A percentile compares a stretch with the other conserved stretches of the same genome.
These are phyloP conservation scores for Brachionus manjavacas DNA, from an alignment of 1,140 invertebrate genomes.

Conservation along the genomic window DNA sequence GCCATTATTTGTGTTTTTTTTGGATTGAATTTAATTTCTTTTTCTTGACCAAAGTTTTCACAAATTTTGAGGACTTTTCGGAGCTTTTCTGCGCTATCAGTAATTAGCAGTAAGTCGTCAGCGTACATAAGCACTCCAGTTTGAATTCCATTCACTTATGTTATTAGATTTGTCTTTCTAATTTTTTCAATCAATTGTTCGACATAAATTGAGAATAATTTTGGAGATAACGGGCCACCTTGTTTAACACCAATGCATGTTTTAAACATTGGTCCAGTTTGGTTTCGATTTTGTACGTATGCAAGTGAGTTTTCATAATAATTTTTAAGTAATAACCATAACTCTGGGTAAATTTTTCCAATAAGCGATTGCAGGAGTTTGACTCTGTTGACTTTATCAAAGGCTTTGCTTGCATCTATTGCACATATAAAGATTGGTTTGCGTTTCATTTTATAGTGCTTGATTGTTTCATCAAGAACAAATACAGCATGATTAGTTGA, in stretches of 20 bases:
- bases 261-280: neutral
- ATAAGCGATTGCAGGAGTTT: neutral
- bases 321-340: neutral
- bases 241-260: neutral
- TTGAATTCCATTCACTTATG: neutral
- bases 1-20: neutral
- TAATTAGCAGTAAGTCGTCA: neutral
- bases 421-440: neutral
- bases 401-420: conserved; percentile 12
- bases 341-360: neutral
- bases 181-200: neutral
- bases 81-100: neutral
- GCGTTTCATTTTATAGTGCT: conserved; percentile 1
- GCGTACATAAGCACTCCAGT: conserved; percentile 8
- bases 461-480: neutral
- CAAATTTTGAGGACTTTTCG: neutral
- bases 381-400: neutral
- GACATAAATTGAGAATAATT: conserved; percentile 22
- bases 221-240: neutral
- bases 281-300: neutral
- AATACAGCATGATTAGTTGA: neutral
- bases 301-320: neutral
- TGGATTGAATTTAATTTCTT: conserved; percentile 2
- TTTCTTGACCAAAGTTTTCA: neutral
- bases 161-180: neutral